Evolutionary conservation across 1,140 invertebrate species (phyloP).

Genomic region (Melipona quadrifasciata): DNA sequence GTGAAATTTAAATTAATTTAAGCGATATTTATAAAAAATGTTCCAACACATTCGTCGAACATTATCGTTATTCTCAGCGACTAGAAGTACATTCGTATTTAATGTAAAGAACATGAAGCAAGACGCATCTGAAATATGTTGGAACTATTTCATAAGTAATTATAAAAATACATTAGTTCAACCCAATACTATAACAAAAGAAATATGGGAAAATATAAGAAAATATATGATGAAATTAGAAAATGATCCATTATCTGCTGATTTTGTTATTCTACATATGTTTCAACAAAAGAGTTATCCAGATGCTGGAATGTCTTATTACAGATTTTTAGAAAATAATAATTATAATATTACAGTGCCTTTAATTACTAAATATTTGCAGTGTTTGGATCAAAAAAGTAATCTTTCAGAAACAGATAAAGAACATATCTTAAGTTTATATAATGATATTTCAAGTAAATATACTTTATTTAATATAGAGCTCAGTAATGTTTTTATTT

Average conservation of each 20-base stretch:
- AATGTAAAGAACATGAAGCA: fast-evolving
- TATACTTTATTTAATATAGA: conserved; percentile 83
- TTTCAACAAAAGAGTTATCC: conserved; percentile 78
- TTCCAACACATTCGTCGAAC: background rate
- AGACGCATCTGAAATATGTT: background rate
- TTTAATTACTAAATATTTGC: conserved; percentile 82
- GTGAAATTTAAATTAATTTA: background rate
- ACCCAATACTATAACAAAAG: background rate
- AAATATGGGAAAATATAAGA: conserved; percentile 56
- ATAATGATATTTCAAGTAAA: conserved; percentile 81
- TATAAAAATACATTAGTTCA: background rate
- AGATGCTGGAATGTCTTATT: conserved; percentile 82
- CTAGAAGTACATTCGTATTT: fast-evolving
- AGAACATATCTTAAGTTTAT: conserved; percentile 82
- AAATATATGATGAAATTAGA: conserved; percentile 22
- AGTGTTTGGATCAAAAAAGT: conserved; percentile 77
- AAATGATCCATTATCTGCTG: conserved; percentile 79
- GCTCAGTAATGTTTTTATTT: conserved; percentile 83
- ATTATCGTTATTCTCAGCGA: background rate
- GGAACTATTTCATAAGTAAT: background rate
- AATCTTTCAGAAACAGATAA: conserved; percentile 80
- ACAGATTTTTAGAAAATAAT: conserved; percentile 81
- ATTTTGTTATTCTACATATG: conserved; percentile 82
- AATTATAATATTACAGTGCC: conserved; percentile 82
- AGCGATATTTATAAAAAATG: background rate